Evolutionary conservation across 2,113 vertebrate species (phyloP), one percentile per base, ranked within the genome.

Genomic region (Rhineura floridana): DNA sequence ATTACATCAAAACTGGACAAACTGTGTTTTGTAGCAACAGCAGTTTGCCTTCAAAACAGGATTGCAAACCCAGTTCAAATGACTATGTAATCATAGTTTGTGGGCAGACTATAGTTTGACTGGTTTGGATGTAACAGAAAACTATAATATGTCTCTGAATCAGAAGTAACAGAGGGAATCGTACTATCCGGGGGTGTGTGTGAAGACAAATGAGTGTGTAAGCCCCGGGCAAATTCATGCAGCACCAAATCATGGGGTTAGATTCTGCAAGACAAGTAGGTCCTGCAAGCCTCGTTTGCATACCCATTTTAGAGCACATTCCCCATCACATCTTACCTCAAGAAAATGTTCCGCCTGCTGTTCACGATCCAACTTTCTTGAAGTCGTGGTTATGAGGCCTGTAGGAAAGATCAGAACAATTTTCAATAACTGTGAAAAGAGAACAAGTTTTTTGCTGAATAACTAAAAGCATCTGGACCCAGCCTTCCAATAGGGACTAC

Each of bases 381-480:
- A 97, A 0, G 99, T 99, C 77, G 98, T 99, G 33, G 97, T 98
- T 95, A 99, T 99, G 89, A 99, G 95, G 96, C 99, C 99, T 99
- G 95, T 87, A 93, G 91, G 39, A 93, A 89, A 96, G 91, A 95
- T 4, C 67, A 95, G 90, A 88, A 93, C 55, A 94, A 94, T 90
- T 94, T 92, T 95, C 79, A 95, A 78, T 90, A 92, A 59, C 81
- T 21, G 2, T 42, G 92, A 85, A 88, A 90, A 9, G 83, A 91
- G 88, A 46, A 72, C 7, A 3, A 69, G 69, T 75, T 62, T 89
- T 77, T 83, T 50, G 75, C 82, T 0, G 39, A 88, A 36, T 1
- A 78, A 88, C 48, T 90, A 72, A 59, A 85, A 96, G 83, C 93
- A 95, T 94, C 91, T 88, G 88, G 95, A 85, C 95, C 76, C 87